Evolutionary conservation across 1,140 invertebrate species (phyloP).

Genomic region (Eumaeus atala): DNA sequence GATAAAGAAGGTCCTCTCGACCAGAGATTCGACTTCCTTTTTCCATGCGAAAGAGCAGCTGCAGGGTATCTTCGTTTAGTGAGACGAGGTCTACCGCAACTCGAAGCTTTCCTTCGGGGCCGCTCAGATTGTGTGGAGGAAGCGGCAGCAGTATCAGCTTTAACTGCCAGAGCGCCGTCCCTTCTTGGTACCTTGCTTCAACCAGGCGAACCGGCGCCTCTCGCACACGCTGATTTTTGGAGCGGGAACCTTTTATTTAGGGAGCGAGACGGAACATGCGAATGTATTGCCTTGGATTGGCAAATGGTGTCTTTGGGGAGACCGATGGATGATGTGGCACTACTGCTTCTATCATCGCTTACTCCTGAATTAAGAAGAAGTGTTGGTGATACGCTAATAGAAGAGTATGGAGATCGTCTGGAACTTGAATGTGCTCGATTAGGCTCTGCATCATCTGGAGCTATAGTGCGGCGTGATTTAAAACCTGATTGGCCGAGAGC

Average conservation of each 20-base stretch:
- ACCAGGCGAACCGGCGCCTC: slow-evolving; percentile 80
- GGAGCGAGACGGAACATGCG: slow-evolving; percentile 66
- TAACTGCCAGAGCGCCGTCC: slow-evolving; percentile 54
- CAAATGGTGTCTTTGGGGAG: slow-evolving; percentile 87
- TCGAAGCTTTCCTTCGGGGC: slow-evolving; percentile 81
- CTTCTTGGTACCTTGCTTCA: slow-evolving; percentile 76
- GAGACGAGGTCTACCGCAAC: slow-evolving; percentile 82
- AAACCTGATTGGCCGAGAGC: slow-evolving; percentile 81
- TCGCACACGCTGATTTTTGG: slow-evolving; percentile 89
- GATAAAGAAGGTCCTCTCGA: slow-evolving; percentile 78
- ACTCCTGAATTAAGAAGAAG: slow-evolving; percentile 80
- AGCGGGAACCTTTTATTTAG: slow-evolving; percentile 86
- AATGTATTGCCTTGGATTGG: slow-evolving; percentile 85
- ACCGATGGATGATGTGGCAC: slow-evolving; percentile 81
- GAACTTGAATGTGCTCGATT: slow-evolving; percentile 73
- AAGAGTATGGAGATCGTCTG: slow-evolving; percentile 81
- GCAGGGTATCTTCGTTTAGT: slow-evolving; percentile 86
- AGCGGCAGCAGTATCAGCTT: slow-evolving; percentile 53
- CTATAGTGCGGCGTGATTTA: slow-evolving; percentile 75
- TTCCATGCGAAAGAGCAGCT: slow-evolving; percentile 83
- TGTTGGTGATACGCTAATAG: slow-evolving; percentile 77
- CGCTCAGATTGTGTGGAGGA: slow-evolving; percentile 73
- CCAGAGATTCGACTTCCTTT: slow-evolving; percentile 82
- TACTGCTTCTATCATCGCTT: slow-evolving; percentile 85
- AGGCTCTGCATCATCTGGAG: slow-evolving; percentile 76